Conservation (phyloP, 2,888 invertebrate genomes). For the Diogma glabrata region DNA sequence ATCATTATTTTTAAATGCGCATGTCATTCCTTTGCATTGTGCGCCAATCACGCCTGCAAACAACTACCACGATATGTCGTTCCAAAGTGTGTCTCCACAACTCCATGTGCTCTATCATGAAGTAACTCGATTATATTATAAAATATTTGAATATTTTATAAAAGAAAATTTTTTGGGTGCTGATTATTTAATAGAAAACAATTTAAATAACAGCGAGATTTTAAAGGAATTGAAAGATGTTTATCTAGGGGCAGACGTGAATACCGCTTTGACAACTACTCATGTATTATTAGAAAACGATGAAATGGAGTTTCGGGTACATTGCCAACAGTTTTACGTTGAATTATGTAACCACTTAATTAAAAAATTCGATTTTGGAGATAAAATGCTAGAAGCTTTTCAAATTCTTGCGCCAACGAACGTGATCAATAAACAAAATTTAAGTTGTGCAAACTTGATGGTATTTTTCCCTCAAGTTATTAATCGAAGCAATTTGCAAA, state of each 20-base stretch:
- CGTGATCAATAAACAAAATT: neutral
- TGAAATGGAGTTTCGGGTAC: slow-evolving; percentile 10
- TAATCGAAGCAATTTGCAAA: neutral
- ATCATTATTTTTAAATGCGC: slow-evolving; percentile 28
- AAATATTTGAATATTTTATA: neutral
- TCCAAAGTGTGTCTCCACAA: slow-evolving; percentile 14
- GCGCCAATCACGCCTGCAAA: slow-evolving; percentile 12
- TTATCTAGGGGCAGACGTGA: slow-evolving; percentile 10
- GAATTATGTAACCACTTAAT: slow-evolving; percentile 10
- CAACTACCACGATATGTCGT: slow-evolving; percentile 3
- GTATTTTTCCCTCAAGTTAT: neutral
- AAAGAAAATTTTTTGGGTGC: too few relatives aligned
- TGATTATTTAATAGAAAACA: too few relatives aligned
- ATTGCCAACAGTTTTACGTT: slow-evolving; percentile 14
- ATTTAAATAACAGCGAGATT: neutral
- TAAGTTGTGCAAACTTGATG: neutral
- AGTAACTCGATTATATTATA: neutral
- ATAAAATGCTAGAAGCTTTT: neutral
- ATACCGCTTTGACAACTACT: neutral
- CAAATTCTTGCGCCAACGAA: neutral
- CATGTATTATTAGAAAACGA: slow-evolving; percentile 2
- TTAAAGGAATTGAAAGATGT: slow-evolving; percentile 12
- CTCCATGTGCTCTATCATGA: slow-evolving; percentile 12
- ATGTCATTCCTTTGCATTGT: slow-evolving; percentile 28
- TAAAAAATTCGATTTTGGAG: slow-evolving; percentile 9